Evolutionary conservation across 2,888 invertebrate species (phyloP), one percentile per base, ranked within the genome.

Genomic region (Drosophila mayaguana): DNA sequence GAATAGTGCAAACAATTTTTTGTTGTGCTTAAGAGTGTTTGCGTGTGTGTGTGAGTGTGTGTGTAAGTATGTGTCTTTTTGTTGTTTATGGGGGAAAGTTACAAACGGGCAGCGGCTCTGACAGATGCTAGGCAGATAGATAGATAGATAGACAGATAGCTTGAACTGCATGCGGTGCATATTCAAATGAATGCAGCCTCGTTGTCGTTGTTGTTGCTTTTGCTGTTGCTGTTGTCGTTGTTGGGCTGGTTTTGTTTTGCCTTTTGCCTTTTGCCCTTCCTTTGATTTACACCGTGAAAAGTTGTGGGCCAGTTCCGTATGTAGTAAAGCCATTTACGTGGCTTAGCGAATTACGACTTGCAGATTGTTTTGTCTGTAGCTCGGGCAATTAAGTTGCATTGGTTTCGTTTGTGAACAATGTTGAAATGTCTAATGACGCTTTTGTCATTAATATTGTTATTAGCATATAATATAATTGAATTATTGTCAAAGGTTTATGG

Each of bases 1-100:
- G 72, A 81, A 72, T 83, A 67, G 65, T 82, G 88, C 82, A 79
- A 67, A 80, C 83, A 72, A 85, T 34, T 82, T 72, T 77, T 73
- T 78, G 81, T 51, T 22, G n/a, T 46, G 18, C 32, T 45, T 25
- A 28, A 40, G 18, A 25, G 18, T 32, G 51, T 53, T 45, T 56
- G 34, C 50, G 51, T 40, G 20, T 53, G 28, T 38, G 6, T 20
- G n/a, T 12, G 34, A 45, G 38, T 45, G 34, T 56, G 38, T 34
- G 20, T 48, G 32, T 46, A 50, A 55, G 61, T 72, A 45, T 65
- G 64, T 70, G 78, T 63, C 81, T 75, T 70, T 64, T 63, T 55
- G 72, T 84, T 50, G 84, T 88, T 86, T 86, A 86, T 86, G 87
- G 90, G 86, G 90, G 86, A 86, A 86, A 86, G 86, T 90, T 86